A percentile compares a stretch with the other conserved stretches of the same genome.
Conservation (phyloP, 92 coral and sea anemone species). For the Siderastrea siderea region DNA sequence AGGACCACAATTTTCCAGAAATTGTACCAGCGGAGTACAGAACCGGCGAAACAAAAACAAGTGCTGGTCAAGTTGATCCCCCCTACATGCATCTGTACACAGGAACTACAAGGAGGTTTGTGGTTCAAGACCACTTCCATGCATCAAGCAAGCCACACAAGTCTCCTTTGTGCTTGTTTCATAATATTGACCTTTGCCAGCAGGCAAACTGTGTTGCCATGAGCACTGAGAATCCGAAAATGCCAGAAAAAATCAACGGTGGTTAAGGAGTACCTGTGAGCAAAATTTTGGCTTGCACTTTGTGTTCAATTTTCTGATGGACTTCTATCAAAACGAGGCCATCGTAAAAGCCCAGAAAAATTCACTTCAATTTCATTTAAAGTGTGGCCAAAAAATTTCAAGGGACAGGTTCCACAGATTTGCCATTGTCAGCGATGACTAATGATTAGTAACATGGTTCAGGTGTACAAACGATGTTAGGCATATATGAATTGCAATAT, state of each 20-base stretch:
- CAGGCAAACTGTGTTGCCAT: conserved; percentile 18
- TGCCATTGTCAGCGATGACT: too few species aligned
- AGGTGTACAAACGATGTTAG: too few species aligned
- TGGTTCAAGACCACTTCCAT: neutral
- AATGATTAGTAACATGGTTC: too few species aligned
- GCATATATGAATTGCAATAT: too few species aligned
- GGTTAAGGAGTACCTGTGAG: conserved; percentile 27
- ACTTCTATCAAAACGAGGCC: neutral
- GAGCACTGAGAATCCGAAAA: conserved; percentile 10
- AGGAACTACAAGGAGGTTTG: too few species aligned
- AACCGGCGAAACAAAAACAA: neutral
- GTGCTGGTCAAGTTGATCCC: neutral
- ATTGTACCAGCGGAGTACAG: neutral
- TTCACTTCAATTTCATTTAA: too few species aligned
- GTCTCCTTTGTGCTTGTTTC: neutral
- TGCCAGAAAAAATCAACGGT: conserved; percentile 3
- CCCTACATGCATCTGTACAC: too few species aligned
- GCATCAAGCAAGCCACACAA: conserved; percentile 24
- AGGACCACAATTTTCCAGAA: neutral
- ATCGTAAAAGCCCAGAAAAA: too few species aligned
- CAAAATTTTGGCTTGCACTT: conserved; percentile 26
- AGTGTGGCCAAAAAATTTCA: too few species aligned
- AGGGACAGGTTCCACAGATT: neutral
- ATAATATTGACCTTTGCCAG: conserved; percentile 9
- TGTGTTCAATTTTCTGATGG: conserved; percentile 24